Conservation (phyloP, 2,888 invertebrate species). For the Drosophila antonietae region DNA sequence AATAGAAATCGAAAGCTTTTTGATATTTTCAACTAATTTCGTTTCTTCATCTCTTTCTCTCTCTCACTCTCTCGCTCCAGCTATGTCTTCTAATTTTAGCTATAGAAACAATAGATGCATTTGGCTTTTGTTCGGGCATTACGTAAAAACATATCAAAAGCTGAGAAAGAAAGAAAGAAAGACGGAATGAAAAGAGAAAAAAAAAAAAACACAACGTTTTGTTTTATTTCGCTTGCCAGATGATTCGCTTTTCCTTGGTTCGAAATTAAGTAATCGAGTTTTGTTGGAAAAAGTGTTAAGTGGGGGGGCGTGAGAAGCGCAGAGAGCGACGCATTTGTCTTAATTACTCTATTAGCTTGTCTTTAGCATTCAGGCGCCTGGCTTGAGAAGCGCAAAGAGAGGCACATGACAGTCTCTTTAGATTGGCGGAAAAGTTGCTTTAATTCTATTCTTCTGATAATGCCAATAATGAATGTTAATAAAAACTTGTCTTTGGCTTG, state of each 20-base stretch:
- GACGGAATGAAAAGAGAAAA: neutral
- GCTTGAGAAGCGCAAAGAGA: neutral
- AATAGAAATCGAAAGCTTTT: constrained; percentile 80
- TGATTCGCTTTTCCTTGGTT: constrained; percentile 49
- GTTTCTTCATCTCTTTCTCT: neutral
- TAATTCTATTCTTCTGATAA: too few species aligned
- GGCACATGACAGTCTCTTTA: neutral
- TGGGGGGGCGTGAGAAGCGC: constrained; percentile 4
- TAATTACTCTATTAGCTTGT: neutral
- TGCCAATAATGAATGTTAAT: too few species aligned
- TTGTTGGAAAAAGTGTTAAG: constrained; percentile 7
- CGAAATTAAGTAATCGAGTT: constrained; percentile 74
- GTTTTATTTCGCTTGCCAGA: constrained; percentile 22
- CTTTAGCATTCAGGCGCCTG: neutral
- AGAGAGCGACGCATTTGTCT: neutral
- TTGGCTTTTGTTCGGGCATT: constrained; percentile 43
- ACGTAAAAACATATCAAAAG: constrained; percentile 56
- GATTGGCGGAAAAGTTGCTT: too few species aligned
- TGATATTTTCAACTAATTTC: constrained; percentile 50
- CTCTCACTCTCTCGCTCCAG: neutral
- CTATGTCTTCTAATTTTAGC: constrained; percentile 64
- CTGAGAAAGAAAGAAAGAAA: constrained; percentile 22
- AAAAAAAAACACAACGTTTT: constrained; percentile 9
- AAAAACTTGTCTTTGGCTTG: neutral
- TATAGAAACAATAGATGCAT: constrained; percentile 61